Percentiles rank a stretch among this genome's conserved stretches.
Evolutionary conservation across 2,113 vertebrate species (phyloP).

Genomic region (Rhipidura dahli): DNA sequence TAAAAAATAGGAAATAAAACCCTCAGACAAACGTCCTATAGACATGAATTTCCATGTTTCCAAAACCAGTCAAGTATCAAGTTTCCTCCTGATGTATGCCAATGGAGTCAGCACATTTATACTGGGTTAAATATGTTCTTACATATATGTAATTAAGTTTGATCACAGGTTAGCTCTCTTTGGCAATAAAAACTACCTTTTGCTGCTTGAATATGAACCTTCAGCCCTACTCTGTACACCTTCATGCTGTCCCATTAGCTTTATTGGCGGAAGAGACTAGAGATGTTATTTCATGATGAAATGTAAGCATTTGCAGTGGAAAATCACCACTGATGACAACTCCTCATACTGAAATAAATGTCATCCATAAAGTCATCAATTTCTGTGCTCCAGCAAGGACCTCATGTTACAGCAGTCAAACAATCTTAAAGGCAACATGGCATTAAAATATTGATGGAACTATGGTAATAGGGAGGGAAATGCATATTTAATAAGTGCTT

Average conservation of each 20-base stretch:
- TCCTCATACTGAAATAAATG: neutral
- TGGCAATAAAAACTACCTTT: slow-evolving; percentile 22
- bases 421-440: slow-evolving; percentile 26
- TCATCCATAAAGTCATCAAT: neutral
- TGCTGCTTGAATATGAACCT: neutral
- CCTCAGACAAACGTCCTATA: slow-evolving; percentile 9
- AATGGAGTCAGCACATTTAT: neutral
- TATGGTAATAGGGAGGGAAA: slow-evolving; percentile 18
- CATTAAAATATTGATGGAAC: slow-evolving; percentile 59
- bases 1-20: slow-evolving; percentile 19
- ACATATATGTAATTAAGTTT: neutral
- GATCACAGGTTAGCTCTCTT: slow-evolving; percentile 40
- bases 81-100: neutral
- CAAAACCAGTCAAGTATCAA: slow-evolving; percentile 8
- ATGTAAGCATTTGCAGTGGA: neutral
- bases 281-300: neutral
- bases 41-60: slow-evolving; percentile 12
- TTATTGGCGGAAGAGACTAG: neutral
- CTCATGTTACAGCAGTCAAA: slow-evolving; percentile 7
- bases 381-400: neutral
- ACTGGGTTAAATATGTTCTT: neutral
- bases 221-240: neutral
- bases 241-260: neutral
- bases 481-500: slow-evolving; percentile 52
- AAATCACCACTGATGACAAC: neutral